Evolutionary conservation across 2,797 vertebrate genomes (phyloP), one percentile per base, ranked within the genome.

Genomic region (Octomys mimax): DNA sequence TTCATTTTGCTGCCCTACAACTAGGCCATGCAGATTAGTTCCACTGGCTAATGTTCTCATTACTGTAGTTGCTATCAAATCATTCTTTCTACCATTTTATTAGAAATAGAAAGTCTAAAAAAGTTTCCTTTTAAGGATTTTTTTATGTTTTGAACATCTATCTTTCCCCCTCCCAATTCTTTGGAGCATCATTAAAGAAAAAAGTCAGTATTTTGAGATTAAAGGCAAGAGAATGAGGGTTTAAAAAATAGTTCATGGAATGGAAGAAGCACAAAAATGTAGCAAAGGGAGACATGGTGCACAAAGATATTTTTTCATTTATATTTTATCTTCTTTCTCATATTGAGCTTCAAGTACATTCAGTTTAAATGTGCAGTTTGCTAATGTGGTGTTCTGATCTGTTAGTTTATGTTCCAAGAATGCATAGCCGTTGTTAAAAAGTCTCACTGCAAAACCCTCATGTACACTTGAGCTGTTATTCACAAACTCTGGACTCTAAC

Each of bases 381-480:
- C 39, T 28, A 78, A 6, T 59, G 24, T 59, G 24, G 82, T 70
- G 8, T 75, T 83, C 78, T 28, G 78, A 36, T 64, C 42, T 85
- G 22, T 89, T 79, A 33, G 31, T 85, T 73, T 66, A 12, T 39
- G 16, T n/a, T 83, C n/a, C 7, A 33, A 28, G 4, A 81, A 24
- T 95, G 89, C 96, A 96, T 2, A 62, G 3, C n/a, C 85, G 31
- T 39, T 85, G 39, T 95, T 91, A 42, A 94, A 95, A 96, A 1
- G 49, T 92, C 84, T 96, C 52, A 86, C 83, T 94, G 28, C 12
- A 8, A 57, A 92, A 36, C 6, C 19, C 31, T 22, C 1, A 36
- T 33, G 13, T 21, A 21, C 39, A 64, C 16, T 57, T 85, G 61
- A 24, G 59, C 7, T 70, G 89, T 80, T 71, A 75, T 5, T 93